Evolutionary conservation across 1,140 invertebrate species (phyloP).

Genomic region (Aphidius ervi): DNA sequence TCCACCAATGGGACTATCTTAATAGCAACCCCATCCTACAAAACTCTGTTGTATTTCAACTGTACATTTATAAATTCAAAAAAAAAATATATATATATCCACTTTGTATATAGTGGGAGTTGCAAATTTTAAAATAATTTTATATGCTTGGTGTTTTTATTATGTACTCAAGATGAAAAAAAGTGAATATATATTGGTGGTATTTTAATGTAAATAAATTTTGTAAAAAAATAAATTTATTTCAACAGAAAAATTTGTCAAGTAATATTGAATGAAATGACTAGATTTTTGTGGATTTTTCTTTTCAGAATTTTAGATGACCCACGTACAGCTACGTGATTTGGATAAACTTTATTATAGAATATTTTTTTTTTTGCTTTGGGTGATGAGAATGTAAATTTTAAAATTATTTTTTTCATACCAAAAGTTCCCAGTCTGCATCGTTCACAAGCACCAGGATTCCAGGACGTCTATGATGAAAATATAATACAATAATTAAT

Average conservation of each 20-base stretch:
- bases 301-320: not conserved
- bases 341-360: not conserved
- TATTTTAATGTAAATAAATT: not conserved
- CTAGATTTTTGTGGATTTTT: conserved; percentile 3
- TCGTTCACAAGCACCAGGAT: conserved; percentile 92
- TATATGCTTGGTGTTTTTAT: not conserved
- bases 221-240: not conserved
- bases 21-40: conserved; percentile 27
- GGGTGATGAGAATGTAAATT: not conserved
- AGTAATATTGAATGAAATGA: conserved; percentile 5
- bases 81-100: conserved; percentile 34
- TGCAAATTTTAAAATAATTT: conserved; percentile 19
- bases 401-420: conserved; percentile 43
- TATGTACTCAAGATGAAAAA: conserved; percentile 7
- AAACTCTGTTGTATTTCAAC: conserved; percentile 15
- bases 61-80: conserved; percentile 45
- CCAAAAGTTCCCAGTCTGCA: conserved; percentile 86
- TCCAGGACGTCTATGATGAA: conserved; percentile 72
- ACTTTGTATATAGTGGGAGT: conserved; percentile 25
- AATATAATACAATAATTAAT: conserved; percentile 16
- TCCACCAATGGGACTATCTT: conserved; percentile 22
- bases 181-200: not conserved
- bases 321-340: conserved; percentile 8
- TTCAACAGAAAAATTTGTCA: not conserved
- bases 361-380: conserved; percentile 5